These are phyloP conservation scores for Bradypus variegatus DNA, from an alignment of 2,797 vertebrate species.

Conservation along the genomic window DNA sequence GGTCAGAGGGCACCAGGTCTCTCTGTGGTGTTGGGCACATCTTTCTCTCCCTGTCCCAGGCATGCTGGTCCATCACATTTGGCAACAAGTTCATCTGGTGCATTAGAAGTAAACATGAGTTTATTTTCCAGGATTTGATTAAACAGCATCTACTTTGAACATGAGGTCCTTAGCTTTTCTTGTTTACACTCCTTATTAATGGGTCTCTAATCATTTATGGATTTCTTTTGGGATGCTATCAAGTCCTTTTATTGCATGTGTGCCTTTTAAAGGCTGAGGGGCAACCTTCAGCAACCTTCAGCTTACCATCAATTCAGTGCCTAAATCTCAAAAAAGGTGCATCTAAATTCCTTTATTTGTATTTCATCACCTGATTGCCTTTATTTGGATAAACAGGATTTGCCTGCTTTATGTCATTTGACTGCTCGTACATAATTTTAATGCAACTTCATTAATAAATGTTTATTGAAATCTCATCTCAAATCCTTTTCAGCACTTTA, in stretches of 20 bases:
- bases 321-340: neutral
- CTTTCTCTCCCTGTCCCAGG: neutral
- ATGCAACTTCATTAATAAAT: conserved; percentile 8
- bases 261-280: conserved; percentile 1
- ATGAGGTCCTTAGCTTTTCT: neutral
- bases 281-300: neutral
- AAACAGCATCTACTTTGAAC: neutral
- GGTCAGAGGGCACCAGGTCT: neutral
- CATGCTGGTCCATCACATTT: neutral
- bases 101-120: neutral
- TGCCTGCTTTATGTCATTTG: neutral
- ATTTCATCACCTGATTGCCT: neutral
- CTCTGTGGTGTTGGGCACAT: neutral
- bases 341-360: neutral
- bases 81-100: neutral
- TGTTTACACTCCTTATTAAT: neutral
- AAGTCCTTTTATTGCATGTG: neutral
- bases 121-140: neutral
- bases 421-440: neutral
- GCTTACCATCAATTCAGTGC: neutral
- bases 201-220: neutral
- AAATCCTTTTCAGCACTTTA: neutral
- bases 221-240: neutral
- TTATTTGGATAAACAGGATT: neutral
- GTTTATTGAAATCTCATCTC: neutral